Evolutionary conservation across 2,113 vertebrate species (phyloP), one percentile per base, ranked within the genome.

Genomic region (Epinephelus cyanopodus): DNA sequence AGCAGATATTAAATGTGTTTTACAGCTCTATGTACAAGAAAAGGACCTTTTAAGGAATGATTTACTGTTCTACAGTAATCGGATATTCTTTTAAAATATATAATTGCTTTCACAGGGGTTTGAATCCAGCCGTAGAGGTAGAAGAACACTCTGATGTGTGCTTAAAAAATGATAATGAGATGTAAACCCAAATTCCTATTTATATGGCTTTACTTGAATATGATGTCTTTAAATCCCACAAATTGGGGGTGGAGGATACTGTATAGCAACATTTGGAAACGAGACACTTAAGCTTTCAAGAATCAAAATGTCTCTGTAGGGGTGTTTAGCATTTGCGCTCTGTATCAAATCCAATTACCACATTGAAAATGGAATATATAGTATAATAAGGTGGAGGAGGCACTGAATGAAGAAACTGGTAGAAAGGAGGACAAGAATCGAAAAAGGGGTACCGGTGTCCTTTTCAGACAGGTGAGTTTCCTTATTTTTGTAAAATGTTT

Each of bases 261-360:
- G 45, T 62, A 65, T 8, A 62, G 57, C 25, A 78, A 67, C 45
- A 13, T 66, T 75, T 62, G 42, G 52, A 83, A 82, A 86, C 62
- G 48, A 57, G 60, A 62, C 47, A 70, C 54, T 68, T 81, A 54
- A 54, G 67, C 78, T 83, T 52, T 50, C 25, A 13, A 42, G 65
- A 78, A 85, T 86, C 64, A 37, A 42, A 37, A 75, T 64, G 11
- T 33, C 10, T 56, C 68, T 50, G 5, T 57, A 57, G 72, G 33
- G 54, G 66, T 73, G 56, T 68, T 79, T 29, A 39, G 62, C 53
- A 45, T 77, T 54, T 33, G 48, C 45, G 18, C 15, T 47, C 11
- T 76, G 42, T 45, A 63, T 48, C 84, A 69, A 84, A 88, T 83
- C 77, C 72, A 85, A 69, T 85, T 85, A 83, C 66, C 23, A 47